Base-by-base conservation (phyloP, 2,113 vertebrate genomes). In the Menidia beryllina region DNA sequence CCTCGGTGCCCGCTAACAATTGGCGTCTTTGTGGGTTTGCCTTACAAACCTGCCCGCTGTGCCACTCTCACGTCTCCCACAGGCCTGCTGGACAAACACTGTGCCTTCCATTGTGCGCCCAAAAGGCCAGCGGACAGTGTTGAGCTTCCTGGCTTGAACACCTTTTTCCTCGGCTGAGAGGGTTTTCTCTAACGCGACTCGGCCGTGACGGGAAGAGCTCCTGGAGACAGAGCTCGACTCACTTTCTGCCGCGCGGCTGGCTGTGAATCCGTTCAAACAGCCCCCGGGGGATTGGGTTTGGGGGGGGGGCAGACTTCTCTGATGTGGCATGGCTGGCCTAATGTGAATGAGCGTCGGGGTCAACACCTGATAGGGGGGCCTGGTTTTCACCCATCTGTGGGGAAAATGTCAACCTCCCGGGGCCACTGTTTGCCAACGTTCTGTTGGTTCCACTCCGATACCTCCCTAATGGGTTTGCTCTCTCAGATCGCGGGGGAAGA, bases 71-170 rank as follows among this genome's bases (percentile, higher is more conserved):
- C 87, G 61, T 75, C 77, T 77, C 81, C 64, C 86, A 81, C 62
- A 48, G 69, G 84, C 63, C 66, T 26, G 70, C 76, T 68, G 86
- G 85, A 86, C 85, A 74, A 82, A 81, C 75, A 88, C 91, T 93
- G 84, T 91, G 84, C 87, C 63, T 77, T 85, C 85, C 90, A 90
- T 93, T 94, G 91, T 94, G 86, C 69, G 70, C 69, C 73, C 72
- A 58, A 91, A 94, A 93, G 90, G 92, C 72, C 91, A 93, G 69
- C 11, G 77, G 86, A 87, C 86, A 81, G 55, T 71, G 83, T 90
- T 89, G 71, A 59, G 79, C 88, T 86, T 88, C 83, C 89, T 84
- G 84, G 77, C 81, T 82, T 58, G 43, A 62, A 85, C 83, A 64
- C 78, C 52, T 73, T 78, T 76, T 79, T n/a, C n/a, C 66, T 72